Evolutionary conservation across 2,113 vertebrate genomes (phyloP), one percentile per base, ranked within the genome.

Genomic region (Callocephalon fimbriatum): DNA sequence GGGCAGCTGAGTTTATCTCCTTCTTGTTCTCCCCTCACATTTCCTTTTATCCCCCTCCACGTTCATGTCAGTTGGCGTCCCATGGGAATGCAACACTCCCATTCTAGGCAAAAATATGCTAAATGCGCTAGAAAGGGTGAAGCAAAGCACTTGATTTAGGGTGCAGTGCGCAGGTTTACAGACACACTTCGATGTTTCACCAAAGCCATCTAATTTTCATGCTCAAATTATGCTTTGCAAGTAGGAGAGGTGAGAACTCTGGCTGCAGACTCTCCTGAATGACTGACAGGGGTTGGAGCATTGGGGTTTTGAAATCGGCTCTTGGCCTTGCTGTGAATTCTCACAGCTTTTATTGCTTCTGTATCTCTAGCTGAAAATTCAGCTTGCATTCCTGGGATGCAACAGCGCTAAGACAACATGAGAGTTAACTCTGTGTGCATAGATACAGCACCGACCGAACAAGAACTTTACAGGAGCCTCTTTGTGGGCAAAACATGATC

Each of bases 311-410:
- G 73, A 47, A 89, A 45, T 50, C 45, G 32, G 29, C n/a, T 63
- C 88, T 81, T 96, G 95, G 94, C 76, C 23, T 93, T 70, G 4
- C 89, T 7, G 0, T 14, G 80, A 51, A 48, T 96, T 78, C 83
- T 96, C 93, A 79, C 95, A 95, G 86, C 65, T 96, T 78, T 75
- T 44, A 86, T 59, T 91, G 44, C 73, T 59, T 21, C 77, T 74
- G 35, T 47, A 7, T 23, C 72, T 67, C 70, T 1, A 63, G 76
- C 51, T 81, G 84, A 63, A 83, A 89, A 85, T 72, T 74, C 70
- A 12, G 12, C 73, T 65, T 25, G 2, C 40, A 6, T 37, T 81
- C 70, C 68, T 68, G 67, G 56, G 47, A 54, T 20, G 42, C 73
- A 44, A 20, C 20, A 2, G 19, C 35, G 42, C 23, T 12, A 12